Percentiles rank a stretch among this genome's conserved stretches.
Conservation (phyloP, 2,888 invertebrate genomes). For the Dione juno region DNA sequence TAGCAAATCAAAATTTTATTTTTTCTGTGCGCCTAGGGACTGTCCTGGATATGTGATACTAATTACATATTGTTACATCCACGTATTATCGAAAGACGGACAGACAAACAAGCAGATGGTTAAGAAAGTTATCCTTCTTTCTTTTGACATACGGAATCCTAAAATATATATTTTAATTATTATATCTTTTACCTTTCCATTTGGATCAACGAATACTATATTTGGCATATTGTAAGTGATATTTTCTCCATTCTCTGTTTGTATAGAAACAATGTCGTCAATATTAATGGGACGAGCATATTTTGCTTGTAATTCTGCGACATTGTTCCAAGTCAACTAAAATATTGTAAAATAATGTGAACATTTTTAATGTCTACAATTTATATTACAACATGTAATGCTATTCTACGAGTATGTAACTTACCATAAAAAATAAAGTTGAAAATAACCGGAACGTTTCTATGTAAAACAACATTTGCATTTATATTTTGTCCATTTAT, state of each 20-base stretch:
- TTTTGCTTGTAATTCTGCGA: background rate
- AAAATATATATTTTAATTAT: background rate
- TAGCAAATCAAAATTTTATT: no score
- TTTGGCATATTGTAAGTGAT: background rate
- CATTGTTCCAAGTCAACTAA: background rate
- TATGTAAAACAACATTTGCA: slow-evolving; percentile 27
- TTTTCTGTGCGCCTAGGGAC: no score
- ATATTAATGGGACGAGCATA: background rate
- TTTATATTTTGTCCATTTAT: background rate
- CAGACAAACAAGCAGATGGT: no score
- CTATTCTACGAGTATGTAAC: background rate
- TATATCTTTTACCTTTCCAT: slow-evolving; percentile 1
- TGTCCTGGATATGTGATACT: no score
- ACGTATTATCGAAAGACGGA: no score
- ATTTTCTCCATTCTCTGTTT: background rate
- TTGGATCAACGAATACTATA: background rate
- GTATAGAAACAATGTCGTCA: background rate
- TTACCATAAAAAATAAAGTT: slow-evolving; percentile 24
- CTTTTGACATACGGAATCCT: background rate
- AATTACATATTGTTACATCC: no score
- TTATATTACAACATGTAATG: background rate
- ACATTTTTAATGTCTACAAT: background rate
- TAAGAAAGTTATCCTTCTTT: no score
- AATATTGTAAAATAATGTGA: background rate
- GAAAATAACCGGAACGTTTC: slow-evolving; percentile 21